These are phyloP conservation scores for Amitus sp. DNA, from an alignment of 2,888 invertebrate genomes.

Conservation along the genomic window DNA sequence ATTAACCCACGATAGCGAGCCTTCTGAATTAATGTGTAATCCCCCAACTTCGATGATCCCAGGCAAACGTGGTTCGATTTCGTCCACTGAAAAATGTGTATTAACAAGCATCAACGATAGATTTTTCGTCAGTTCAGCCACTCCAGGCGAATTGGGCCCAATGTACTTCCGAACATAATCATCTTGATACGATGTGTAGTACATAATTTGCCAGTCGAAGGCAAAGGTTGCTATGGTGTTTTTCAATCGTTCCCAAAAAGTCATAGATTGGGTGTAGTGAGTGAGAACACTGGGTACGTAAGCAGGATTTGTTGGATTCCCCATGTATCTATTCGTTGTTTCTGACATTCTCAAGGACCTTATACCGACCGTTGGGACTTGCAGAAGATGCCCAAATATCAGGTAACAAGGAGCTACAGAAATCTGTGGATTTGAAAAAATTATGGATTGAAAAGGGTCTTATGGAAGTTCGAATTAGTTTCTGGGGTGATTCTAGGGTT, in stretches of 20 bases:
- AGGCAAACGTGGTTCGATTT: slow-evolving; percentile 66
- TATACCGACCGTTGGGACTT: slow-evolving; percentile 41
- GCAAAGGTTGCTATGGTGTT: slow-evolving; percentile 8
- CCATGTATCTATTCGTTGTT: slow-evolving; percentile 38
- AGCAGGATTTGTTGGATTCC: slow-evolving; percentile 43
- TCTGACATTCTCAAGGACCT: slow-evolving; percentile 33
- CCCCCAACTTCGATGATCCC: slow-evolving; percentile 70
- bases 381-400: slow-evolving; percentile 46
- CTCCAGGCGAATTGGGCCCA: slow-evolving; percentile 33
- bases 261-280: slow-evolving; percentile 4
- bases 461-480: no score
- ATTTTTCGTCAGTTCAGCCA: slow-evolving; percentile 49
- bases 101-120: slow-evolving; percentile 65
- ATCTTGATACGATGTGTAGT: slow-evolving; percentile 31
- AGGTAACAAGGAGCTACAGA: slow-evolving; percentile 40
- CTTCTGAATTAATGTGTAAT: slow-evolving; percentile 59
- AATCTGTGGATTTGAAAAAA: background rate
- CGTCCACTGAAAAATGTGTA: slow-evolving; percentile 68
- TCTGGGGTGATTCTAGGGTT: no score
- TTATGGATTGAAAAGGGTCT: no score
- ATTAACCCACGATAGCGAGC: slow-evolving; percentile 31
- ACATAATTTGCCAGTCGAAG: slow-evolving; percentile 25
- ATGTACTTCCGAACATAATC: slow-evolving; percentile 44
- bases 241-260: slow-evolving; percentile 28
- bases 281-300: slow-evolving; percentile 17